These are phyloP conservation scores for Cladopsammia gracilis DNA, from an alignment of 64 coral and sea anemone species.

Conservation along the genomic window DNA sequence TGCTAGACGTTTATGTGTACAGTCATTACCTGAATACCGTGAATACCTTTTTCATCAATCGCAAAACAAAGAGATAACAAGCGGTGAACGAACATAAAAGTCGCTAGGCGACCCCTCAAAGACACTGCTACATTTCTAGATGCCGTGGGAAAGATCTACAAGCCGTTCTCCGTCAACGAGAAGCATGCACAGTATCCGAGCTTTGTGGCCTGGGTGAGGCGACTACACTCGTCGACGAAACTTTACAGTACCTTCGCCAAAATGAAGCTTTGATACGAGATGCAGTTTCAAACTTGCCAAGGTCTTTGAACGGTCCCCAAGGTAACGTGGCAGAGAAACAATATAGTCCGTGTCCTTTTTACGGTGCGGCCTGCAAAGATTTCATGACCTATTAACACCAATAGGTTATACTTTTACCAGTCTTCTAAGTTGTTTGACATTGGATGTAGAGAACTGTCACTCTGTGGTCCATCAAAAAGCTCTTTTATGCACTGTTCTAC, in stretches of 20 bases:
- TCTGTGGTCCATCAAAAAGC: background rate
- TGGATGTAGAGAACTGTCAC: background rate
- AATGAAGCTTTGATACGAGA: slow-evolving; percentile 9
- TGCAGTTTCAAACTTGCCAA: background rate
- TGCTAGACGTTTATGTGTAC: no score
- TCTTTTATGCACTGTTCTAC: no score
- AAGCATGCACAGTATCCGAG: background rate
- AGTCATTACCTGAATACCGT: no score
- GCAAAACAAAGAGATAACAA: no score
- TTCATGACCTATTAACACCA: background rate
- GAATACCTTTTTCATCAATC: no score
- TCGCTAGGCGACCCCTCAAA: no score
- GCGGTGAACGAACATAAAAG: no score
- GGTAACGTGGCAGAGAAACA: slow-evolving; percentile 1
- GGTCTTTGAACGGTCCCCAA: slow-evolving; percentile 35
- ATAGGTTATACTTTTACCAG: background rate
- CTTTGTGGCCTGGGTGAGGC: slow-evolving; percentile 27
- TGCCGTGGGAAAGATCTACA: slow-evolving; percentile 43
- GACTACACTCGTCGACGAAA: slow-evolving; percentile 2
- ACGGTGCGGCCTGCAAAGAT: no score
- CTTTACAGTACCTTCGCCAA: slow-evolving; percentile 6
- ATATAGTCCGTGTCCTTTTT: slow-evolving; percentile 27
- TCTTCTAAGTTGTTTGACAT: no score
- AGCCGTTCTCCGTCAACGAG: slow-evolving; percentile 40
- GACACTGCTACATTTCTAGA: slow-evolving; percentile 17